Base-by-base conservation (phyloP, 1,140 invertebrate species). In the Diabrotica undecimpunctata region DNA sequence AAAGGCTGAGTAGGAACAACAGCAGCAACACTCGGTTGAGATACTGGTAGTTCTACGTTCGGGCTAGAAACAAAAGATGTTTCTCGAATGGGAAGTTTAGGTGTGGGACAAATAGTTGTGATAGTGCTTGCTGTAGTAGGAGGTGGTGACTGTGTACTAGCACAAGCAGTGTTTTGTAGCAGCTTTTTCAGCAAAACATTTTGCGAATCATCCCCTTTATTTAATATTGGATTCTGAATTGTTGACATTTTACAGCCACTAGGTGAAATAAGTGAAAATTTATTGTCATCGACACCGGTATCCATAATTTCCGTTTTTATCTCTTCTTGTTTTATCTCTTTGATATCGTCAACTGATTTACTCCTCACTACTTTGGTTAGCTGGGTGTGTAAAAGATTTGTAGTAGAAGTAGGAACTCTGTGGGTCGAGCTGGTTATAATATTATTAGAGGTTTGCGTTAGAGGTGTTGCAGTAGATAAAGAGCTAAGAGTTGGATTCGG, bases 141-240 rank as follows among this genome's bases (percentile, higher is more conserved):
- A 25, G 84, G 77, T 36, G 83, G 80, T 64, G 81, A 81, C 71
- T 75, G 80, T 13, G 78, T 77, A 46, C 83, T 81, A 6, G 84
- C 85, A 75, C 86, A 88, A 6, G 84, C 90, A 8, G 90, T 92
- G 70, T 94, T 95, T 77, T 96, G 93, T 13, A 97, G 77, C 35
- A 97, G 80, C 77, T 96, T 92, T 74, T 96, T 96, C 13, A 97
- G 77, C 12, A 97, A 78, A 8, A 94, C 93, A 81, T 96, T 95
- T 76, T 95, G 92, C 1, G 90, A 90, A 68, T 94, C 90, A 71
- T 92, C 90, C 54, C 84, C 82, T 72, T 87, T 74, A 65, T 59
- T 77, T 11, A 35, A 6, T 50, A 11, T 13, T n/a, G 73, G 65
- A 36, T 65, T 67, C 52, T 62, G 57, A 35, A 78, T 56, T 14